phyloP scores from a whole-genome alignment of 1,140 invertebrate species.

The Drosophila aff. region DNA sequence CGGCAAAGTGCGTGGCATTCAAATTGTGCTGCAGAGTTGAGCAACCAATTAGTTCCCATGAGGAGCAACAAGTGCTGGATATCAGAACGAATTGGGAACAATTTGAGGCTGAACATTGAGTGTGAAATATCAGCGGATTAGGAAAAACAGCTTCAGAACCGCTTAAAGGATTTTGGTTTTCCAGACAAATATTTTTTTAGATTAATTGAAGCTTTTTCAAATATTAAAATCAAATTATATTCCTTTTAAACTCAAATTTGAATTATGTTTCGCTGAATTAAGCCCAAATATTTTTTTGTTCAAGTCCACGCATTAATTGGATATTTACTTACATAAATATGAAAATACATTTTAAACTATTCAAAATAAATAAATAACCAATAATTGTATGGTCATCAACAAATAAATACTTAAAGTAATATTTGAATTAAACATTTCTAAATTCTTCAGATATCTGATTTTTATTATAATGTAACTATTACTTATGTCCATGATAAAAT shows the following conservation, averaged over 20 bases:
- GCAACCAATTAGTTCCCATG: slow-evolving; percentile 55
- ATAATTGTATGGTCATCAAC: too few species aligned
- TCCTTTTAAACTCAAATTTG: too few species aligned
- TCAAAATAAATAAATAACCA: too few species aligned
- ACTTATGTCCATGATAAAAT: too few species aligned
- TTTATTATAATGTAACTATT: too few species aligned
- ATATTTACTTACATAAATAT: too few species aligned
- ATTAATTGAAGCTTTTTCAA: not conserved
- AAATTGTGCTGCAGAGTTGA: slow-evolving; percentile 32
- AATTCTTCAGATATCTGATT: not conserved
- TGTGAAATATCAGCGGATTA: not conserved
- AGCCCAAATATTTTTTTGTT: too few species aligned
- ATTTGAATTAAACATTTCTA: not conserved
- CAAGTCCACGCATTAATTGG: too few species aligned
- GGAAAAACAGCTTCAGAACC: not conserved
- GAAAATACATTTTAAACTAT: too few species aligned
- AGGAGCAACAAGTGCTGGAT: slow-evolving; percentile 17
- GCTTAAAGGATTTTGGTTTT: not conserved
- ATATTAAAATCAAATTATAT: too few species aligned
- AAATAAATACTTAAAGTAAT: too few species aligned
- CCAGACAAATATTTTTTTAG: not conserved
- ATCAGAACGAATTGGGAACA: not conserved
- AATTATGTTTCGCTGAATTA: too few species aligned
- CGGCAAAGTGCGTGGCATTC: slow-evolving; percentile 66
- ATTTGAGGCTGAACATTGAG: not conserved